These are phyloP conservation scores for Tamandua tetradactyla DNA, from an alignment of 2,797 vertebrate genomes.

Conservation along the genomic window DNA sequence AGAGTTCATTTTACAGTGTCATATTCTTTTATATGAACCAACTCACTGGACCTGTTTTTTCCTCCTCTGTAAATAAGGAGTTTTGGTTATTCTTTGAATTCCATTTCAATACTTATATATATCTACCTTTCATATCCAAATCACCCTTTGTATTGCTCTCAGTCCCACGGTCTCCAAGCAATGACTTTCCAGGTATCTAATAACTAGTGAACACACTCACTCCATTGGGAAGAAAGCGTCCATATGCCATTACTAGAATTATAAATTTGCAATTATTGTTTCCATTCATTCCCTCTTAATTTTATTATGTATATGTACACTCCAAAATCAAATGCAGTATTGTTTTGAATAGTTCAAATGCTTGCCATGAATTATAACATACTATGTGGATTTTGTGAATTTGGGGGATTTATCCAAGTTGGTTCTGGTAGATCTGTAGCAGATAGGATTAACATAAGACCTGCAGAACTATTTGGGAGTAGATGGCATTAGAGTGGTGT, in stretches of 20 bases:
- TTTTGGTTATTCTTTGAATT: not conserved
- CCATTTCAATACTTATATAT: not conserved
- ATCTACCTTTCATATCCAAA: not conserved
- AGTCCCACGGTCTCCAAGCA: not conserved
- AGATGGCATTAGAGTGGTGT: no score
- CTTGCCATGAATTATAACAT: not conserved
- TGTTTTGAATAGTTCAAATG: not conserved
- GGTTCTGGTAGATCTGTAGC: not conserved
- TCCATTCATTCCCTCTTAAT: not conserved
- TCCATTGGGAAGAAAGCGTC: not conserved
- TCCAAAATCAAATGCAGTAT: not conserved
- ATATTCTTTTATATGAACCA: not conserved
- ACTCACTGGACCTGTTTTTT: not conserved
- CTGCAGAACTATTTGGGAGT: no score
- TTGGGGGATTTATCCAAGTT: conserved; percentile 16
- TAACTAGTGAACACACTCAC: not conserved
- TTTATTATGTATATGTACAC: not conserved
- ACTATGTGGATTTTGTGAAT: not conserved
- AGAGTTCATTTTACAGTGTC: not conserved
- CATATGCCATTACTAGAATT: not conserved
- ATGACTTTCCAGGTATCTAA: not conserved
- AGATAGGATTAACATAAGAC: no score
- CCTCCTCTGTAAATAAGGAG: not conserved
- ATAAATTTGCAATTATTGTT: not conserved
- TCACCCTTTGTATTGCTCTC: not conserved